These are phyloP conservation scores for Syndactyla subalaris DNA, from an alignment of 2,797 vertebrate species.

Conservation along the genomic window DNA sequence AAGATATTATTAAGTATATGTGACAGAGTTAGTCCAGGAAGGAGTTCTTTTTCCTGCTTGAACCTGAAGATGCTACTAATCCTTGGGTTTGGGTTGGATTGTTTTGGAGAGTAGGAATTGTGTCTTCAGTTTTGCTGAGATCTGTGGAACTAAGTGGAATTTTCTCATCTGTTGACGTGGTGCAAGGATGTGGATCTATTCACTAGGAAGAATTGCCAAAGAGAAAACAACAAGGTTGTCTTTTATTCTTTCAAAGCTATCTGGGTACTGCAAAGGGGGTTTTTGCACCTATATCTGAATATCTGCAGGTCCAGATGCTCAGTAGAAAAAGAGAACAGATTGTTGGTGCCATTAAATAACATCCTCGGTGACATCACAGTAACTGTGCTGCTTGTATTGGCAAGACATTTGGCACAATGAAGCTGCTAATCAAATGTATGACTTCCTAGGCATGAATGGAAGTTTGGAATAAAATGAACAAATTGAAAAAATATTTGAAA, in stretches of 20 bases:
- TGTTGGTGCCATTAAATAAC: neutral
- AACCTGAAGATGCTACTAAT: neutral
- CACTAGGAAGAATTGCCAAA: neutral
- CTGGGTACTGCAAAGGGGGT: neutral
- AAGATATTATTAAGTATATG: neutral
- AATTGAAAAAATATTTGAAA: neutral
- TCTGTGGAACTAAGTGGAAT: neutral
- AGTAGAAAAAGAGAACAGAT: neutral
- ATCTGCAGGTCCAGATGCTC: neutral
- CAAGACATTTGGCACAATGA: neutral
- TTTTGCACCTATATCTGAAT: neutral
- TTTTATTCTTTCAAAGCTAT: neutral
- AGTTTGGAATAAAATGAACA: neutral
- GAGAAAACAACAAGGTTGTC: neutral
- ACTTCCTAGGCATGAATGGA: neutral
- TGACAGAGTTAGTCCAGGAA: neutral
- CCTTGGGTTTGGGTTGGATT: neutral
- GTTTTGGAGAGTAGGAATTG: neutral
- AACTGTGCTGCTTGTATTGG: neutral
- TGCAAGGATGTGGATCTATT: neutral
- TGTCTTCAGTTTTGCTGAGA: neutral
- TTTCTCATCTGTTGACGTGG: neutral
- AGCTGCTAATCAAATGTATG: neutral
- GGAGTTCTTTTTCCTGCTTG: neutral
- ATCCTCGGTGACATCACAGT: accelerated